These are phyloP conservation scores for Paraescarpia echinospica DNA, from an alignment of 1,140 invertebrate genomes.

Conservation along the genomic window DNA sequence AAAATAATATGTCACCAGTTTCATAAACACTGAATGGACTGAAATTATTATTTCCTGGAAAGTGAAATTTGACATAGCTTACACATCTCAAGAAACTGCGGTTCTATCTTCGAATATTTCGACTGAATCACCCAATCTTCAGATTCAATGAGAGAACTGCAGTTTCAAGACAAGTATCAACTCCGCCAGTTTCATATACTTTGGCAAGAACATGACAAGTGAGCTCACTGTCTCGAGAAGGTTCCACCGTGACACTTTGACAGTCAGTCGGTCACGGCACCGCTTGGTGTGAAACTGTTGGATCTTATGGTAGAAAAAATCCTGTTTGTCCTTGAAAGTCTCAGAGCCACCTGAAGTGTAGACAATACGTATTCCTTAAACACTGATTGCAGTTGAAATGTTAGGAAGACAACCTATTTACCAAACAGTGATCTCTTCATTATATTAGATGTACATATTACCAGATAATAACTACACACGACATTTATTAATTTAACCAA, in stretches of 20 bases:
- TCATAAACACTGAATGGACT: neutral
- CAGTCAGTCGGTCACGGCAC: slow-evolving; percentile 76
- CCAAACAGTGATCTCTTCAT: neutral
- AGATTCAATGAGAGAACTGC: neutral
- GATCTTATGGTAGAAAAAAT: slow-evolving; percentile 92
- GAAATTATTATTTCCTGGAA: neutral
- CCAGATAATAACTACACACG: neutral
- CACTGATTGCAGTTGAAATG: neutral
- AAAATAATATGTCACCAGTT: neutral
- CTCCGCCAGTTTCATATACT: neutral
- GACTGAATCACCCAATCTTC: neutral
- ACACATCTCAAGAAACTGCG: neutral
- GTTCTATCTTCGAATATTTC: neutral
- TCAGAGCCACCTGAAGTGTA: slow-evolving; percentile 75
- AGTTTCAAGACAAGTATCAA: neutral
- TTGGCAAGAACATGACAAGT: neutral
- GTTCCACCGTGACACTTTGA: slow-evolving; percentile 80
- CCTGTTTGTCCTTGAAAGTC: slow-evolving; percentile 93
- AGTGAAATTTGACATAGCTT: neutral
- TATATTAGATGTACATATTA: neutral
- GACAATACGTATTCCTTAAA: neutral
- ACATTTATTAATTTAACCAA: neutral
- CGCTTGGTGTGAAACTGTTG: slow-evolving; percentile 81
- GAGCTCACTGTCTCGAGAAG: slow-evolving; percentile 73
- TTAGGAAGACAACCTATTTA: too few species aligned